Evolutionary conservation across 2,797 vertebrate species (phyloP).

Genomic region (Sphenodon punctatus): DNA sequence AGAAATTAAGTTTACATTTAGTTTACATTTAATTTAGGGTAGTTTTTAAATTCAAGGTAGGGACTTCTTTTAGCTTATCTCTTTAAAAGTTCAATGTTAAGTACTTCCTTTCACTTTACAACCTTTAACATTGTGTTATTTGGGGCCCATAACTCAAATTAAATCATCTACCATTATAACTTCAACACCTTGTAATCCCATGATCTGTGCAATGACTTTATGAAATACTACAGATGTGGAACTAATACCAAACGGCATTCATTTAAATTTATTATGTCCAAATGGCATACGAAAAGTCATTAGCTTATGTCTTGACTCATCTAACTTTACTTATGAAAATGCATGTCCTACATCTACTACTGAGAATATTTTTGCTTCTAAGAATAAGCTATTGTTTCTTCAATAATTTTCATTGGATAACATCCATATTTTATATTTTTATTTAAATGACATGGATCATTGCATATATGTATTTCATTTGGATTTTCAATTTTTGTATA

Average conservation of each 20-base stretch:
- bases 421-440: constrained; percentile 17
- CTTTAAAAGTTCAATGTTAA: neutral
- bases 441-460: constrained; percentile 27
- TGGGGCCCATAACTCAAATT: neutral
- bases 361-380: neutral
- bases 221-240: neutral
- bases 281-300: neutral
- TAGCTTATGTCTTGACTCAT: neutral
- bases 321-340: constrained; percentile 11
- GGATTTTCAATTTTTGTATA: neutral
- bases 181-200: constrained; percentile 3
- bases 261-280: constrained; percentile 21
- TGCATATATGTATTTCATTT: neutral
- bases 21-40: no score
- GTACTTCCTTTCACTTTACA: neutral
- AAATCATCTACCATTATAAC: constrained; percentile 9
- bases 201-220: neutral
- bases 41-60: no score
- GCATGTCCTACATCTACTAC: neutral
- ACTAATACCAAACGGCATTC: neutral
- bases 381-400: neutral
- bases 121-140: neutral
- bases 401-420: neutral
- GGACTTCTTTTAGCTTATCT: neutral
- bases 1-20: no score